Base-by-base conservation (phyloP, 2,113 vertebrate genomes). In the Raja brachyura region DNA sequence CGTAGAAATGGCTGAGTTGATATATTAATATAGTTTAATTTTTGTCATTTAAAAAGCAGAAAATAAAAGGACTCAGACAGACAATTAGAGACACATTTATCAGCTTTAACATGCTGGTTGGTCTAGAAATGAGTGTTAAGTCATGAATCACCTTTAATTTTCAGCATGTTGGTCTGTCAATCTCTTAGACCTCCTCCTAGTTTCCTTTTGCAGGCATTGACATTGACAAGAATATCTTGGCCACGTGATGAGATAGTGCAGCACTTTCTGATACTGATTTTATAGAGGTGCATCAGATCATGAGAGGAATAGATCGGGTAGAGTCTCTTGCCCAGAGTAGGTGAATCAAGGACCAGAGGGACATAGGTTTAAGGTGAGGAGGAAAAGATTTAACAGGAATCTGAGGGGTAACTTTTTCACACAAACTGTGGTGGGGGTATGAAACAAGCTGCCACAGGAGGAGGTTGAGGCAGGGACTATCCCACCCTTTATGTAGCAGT, bases 1-100 rank as follows among this genome's bases (percentile, higher is more conserved):
- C 13, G 61, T 31, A 88, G 83, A 88, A 88, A 88, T 88, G 59
- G 59, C 83, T 88, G 59, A 88, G n/a, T 13, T 88, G 59, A n/a
- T 63, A 63, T 88, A 28, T n/a, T n/a, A 63, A 66, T 48, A 14
- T 18, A 88, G 59, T 63, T 88, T 88, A 63, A 63, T 63, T 63
- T 63, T 63, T 54, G 25, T 88, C 59, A 88, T 88, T 31, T 61
- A 61, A 88, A 66, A 85, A 63, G 56, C 22, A 83, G 22, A 28
- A 28, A 28, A 11, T 0, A 56, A 20, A 79, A 79, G 3, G 20
- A 59, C 22, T 28, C 48, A 73, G 70, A 4, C 18, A 73, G 18
- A 73, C 70, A 83, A 25, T 83, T 28, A 63, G 59, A n/a, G 56
- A 61, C 28, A 61, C 81, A 61, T 86, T 86, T 56, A 86, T 61